Evolutionary conservation across 2,797 vertebrate species (phyloP), one percentile per base, ranked within the genome.

Genomic region (Ciconia nigra): DNA sequence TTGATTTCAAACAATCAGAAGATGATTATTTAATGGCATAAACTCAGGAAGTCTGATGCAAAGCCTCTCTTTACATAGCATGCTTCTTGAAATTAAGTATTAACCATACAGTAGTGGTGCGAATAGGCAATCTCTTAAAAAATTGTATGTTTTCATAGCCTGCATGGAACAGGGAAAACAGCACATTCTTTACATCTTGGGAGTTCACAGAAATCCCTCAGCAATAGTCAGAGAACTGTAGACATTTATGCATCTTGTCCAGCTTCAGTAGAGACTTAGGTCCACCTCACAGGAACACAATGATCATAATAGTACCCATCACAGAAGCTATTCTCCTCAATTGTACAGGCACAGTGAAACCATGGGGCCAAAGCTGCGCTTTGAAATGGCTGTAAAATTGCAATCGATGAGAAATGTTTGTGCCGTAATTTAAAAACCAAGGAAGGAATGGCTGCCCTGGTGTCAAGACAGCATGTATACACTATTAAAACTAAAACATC

Each of bases 311-410:
- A 93, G 90, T 89, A 73, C 37, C 91, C 94, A 97, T 97, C 97
- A 98, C 73, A 91, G 94, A 91, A 16, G 28, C 82, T 96, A 95
- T 98, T 98, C 97, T 97, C 89, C 89, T 97, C 97, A 97, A 97
- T 98, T 98, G 97, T 97, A 93, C 89, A 96, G 95, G 77, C 90
- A 95, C 91, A 86, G 96, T 44, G 97, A 98, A 98, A 96, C 96
- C 89, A 67, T 78, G 91, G 95, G 87, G 94, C 94, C 87, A 96
- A 97, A 97, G 94, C 96, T 83, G 93, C 92, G 95, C 67, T 97
- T 97, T 89, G 92, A 98, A 97, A 98, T 97, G 94, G 94, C 90
- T 98, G 91, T 95, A 96, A 97, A 98, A 97, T 85, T 98, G 96
- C 90, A 78, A 94, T 97, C 39, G 95, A 97, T 98, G 95, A 93